A percentile compares a stretch with the other conserved stretches of the same genome.
These are phyloP conservation scores for Brachionichthys hirsutus DNA, from an alignment of 2,113 vertebrate genomes.

Conservation along the genomic window DNA sequence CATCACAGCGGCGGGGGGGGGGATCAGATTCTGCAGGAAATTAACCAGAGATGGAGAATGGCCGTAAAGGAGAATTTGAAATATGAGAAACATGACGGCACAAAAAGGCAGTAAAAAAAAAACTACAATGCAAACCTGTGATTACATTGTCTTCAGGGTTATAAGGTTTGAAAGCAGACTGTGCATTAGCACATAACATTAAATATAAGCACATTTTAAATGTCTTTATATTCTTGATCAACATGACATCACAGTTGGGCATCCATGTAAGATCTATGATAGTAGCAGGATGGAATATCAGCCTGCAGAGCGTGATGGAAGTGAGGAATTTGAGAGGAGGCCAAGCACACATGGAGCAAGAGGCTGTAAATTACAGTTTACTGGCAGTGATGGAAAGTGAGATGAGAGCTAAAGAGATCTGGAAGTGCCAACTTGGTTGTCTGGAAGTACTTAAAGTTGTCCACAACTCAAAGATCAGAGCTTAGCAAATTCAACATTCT, in stretches of 20 bases:
- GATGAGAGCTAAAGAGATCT: background rate
- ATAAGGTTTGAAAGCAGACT: too few relatives aligned
- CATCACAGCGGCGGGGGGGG: slow-evolving; percentile 31
- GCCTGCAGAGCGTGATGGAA: slow-evolving; percentile 42
- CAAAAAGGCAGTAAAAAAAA: too few relatives aligned
- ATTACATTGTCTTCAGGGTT: too few relatives aligned
- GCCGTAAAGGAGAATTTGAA: background rate
- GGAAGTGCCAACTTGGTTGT: background rate
- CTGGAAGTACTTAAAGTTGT: background rate
- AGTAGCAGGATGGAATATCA: slow-evolving; percentile 30
- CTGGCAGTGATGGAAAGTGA: slow-evolving; percentile 18
- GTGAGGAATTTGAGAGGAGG: slow-evolving; percentile 45
- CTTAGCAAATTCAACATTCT: background rate
- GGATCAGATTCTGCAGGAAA: slow-evolving; percentile 46
- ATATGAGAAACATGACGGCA: background rate
- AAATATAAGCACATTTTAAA: too few relatives aligned
- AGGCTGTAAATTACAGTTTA: slow-evolving; percentile 25
- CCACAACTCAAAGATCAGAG: slow-evolving; percentile 7
- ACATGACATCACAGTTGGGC: background rate
- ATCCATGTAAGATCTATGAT: slow-evolving; percentile 4
- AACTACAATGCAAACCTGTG: too few relatives aligned
- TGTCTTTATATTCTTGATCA: too few relatives aligned
- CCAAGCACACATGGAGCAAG: background rate
- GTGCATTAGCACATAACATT: too few relatives aligned
- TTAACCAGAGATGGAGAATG: slow-evolving; percentile 2